These are phyloP conservation scores for Chloroceryle aenea DNA, from an alignment of 2,113 vertebrate genomes.

Conservation along the genomic window DNA sequence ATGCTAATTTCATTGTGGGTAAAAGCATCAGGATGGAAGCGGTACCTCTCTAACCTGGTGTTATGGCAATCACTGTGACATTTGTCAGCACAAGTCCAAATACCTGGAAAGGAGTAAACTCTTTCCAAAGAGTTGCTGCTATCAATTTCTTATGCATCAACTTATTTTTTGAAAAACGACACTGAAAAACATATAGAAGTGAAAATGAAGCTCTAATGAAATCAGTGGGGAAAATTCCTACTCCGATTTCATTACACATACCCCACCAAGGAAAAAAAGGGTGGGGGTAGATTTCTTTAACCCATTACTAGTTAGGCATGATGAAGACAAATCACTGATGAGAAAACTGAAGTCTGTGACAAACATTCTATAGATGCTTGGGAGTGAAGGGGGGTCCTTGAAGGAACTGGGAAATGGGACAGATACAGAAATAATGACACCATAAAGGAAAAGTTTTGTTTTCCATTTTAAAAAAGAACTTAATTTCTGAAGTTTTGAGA, in stretches of 20 bases:
- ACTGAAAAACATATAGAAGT: neutral
- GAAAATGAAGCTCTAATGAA: conserved; percentile 11
- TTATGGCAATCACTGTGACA: neutral
- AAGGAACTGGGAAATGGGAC: neutral
- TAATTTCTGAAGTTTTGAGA: neutral
- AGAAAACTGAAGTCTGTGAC: neutral
- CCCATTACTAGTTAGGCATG: neutral
- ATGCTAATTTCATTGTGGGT: neutral
- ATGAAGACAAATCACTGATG: neutral
- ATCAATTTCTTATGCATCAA: neutral
- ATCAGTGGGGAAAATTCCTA: neutral
- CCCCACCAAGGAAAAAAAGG: neutral
- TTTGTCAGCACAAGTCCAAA: conserved; percentile 9
- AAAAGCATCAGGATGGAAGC: conserved; percentile 18
- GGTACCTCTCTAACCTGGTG: neutral
- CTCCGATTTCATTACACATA: neutral
- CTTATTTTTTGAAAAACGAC: neutral
- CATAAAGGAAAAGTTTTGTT: neutral
- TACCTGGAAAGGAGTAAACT: neutral
- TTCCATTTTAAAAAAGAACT: neutral
- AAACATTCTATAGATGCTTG: neutral
- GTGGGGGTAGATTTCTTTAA: neutral
- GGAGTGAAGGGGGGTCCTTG: neutral
- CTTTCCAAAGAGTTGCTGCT: neutral
- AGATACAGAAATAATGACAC: neutral